These are phyloP conservation scores for Dicerorhinus sumatrensis DNA, from an alignment of 2,113 vertebrate genomes.

Conservation along the genomic window DNA sequence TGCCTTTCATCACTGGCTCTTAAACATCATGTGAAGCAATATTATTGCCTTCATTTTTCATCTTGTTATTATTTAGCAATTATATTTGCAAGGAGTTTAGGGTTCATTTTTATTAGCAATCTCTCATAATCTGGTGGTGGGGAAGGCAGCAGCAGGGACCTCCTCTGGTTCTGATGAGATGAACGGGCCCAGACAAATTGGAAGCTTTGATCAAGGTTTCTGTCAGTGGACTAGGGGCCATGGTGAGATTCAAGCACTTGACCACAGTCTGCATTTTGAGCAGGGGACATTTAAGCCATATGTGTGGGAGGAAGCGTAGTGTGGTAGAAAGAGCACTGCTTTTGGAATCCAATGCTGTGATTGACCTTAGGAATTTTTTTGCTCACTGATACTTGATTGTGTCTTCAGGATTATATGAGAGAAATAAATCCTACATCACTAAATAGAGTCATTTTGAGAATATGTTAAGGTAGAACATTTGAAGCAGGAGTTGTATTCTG, in stretches of 20 bases:
- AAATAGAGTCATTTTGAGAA: not conserved
- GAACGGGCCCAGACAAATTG: not conserved
- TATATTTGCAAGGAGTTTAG: slow-evolving; percentile 64
- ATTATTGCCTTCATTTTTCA: slow-evolving; percentile 69
- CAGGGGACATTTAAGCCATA: not conserved
- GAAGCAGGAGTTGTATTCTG: not conserved
- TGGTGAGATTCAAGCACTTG: not conserved
- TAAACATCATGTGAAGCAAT: slow-evolving; percentile 50
- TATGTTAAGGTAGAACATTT: not conserved
- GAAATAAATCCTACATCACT: not conserved
- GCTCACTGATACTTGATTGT: not conserved
- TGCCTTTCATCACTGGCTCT: slow-evolving; percentile 57
- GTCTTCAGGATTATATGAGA: not conserved
- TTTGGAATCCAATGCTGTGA: not conserved
- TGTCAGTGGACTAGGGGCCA: not conserved
- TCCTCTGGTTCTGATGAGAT: slow-evolving; percentile 28
- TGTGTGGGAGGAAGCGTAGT: not conserved
- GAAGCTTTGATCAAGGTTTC: not conserved
- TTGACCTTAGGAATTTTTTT: too few species aligned
- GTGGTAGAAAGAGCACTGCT: not conserved
- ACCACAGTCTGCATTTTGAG: not conserved
- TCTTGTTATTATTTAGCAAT: slow-evolving; percentile 68
- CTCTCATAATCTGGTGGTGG: not conserved
- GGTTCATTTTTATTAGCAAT: slow-evolving; percentile 58
- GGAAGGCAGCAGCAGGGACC: not conserved